These are phyloP conservation scores for Protobothrops mucrosquamatus DNA, from an alignment of 2,113 vertebrate genomes.

Conservation along the genomic window DNA sequence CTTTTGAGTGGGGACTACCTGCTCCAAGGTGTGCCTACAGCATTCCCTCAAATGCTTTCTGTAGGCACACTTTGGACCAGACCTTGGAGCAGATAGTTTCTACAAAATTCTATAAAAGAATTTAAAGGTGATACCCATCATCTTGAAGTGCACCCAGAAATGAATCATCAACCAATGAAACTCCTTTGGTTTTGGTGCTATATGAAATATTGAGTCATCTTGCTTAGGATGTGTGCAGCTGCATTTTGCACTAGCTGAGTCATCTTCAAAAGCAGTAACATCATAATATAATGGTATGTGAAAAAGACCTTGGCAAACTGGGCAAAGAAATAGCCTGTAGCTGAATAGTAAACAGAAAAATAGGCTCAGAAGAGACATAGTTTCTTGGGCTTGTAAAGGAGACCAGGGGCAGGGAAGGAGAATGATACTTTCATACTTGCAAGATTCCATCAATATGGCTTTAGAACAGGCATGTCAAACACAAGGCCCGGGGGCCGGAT, in stretches of 20 bases:
- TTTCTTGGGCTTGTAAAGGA: background rate
- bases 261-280: background rate
- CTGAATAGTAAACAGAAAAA: background rate
- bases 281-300: background rate
- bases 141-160: background rate
- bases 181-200: background rate
- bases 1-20: background rate
- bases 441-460: background rate
- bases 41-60: background rate
- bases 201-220: background rate
- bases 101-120: background rate
- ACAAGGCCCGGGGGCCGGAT: too few relatives aligned
- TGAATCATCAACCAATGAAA: background rate
- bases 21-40: too few relatives aligned
- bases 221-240: background rate
- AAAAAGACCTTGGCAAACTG: background rate
- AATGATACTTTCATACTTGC: background rate
- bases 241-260: background rate
- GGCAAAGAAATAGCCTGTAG: background rate
- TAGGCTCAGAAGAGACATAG: background rate
- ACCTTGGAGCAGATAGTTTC: background rate
- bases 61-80: background rate
- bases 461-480: too few relatives aligned
- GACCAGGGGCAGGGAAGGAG: background rate
- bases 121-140: background rate